phyloP scores from a whole-genome alignment of 2,888 invertebrate genomes.

The Crocallis elinguaria region DNA sequence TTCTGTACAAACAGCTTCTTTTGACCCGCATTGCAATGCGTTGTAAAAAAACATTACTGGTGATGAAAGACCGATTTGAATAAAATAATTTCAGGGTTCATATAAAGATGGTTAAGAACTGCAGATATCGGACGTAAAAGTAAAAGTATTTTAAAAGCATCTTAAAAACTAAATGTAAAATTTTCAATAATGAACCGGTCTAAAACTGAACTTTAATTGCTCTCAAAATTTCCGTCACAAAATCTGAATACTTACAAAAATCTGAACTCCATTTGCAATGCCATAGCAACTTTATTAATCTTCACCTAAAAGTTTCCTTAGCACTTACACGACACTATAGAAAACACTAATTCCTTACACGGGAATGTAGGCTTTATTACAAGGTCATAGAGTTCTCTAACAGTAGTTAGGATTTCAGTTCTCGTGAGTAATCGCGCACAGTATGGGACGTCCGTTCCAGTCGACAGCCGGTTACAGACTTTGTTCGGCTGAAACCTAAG shows the following conservation, averaged over 20 bases:
- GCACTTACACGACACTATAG: conserved; percentile 18
- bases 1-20: too few species aligned
- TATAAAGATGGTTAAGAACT: too few species aligned
- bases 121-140: too few species aligned
- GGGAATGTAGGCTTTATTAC: conserved; percentile 15
- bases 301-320: conserved; percentile 19
- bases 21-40: too few species aligned
- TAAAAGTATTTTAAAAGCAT: too few species aligned
- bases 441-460: conserved; percentile 47
- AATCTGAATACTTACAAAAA: background rate
- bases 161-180: too few species aligned
- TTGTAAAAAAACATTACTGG: too few species aligned
- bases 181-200: too few species aligned
- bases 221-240: background rate
- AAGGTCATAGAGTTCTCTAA: conserved; percentile 14
- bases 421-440: conserved; percentile 19
- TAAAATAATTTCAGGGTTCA: too few species aligned
- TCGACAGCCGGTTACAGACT: conserved; percentile 49
- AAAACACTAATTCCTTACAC: conserved; percentile 13
- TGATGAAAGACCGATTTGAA: too few species aligned
- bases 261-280: conserved; percentile 3
- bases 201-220: background rate
- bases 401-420: conserved; percentile 9
- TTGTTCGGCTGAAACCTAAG: conserved; percentile 46
- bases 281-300: conserved; percentile 20